Conservation (phyloP, 2,888 invertebrate genomes). For the Lucinisca nassula region DNA sequence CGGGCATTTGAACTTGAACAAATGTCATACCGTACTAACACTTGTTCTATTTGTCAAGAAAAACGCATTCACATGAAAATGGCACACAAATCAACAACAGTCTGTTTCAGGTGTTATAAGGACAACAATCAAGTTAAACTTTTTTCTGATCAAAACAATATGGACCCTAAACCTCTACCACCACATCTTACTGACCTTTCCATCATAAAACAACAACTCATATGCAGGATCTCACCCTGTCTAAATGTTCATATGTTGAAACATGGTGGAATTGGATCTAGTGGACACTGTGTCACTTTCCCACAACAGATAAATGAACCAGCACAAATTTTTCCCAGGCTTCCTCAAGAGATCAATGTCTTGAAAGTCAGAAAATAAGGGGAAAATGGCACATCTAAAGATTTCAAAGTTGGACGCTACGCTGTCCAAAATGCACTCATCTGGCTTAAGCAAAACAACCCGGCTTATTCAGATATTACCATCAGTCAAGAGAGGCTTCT, state of each 20-base stretch:
- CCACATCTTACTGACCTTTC: slow-evolving; percentile 24
- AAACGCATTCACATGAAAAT: slow-evolving; percentile 36
- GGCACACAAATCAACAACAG: slow-evolving; percentile 28
- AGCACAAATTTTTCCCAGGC: slow-evolving; percentile 43
- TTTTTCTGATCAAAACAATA: slow-evolving; percentile 50
- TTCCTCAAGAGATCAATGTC: slow-evolving; percentile 60
- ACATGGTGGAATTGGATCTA: slow-evolving; percentile 56
- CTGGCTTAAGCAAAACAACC: slow-evolving; percentile 65
- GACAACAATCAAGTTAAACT: slow-evolving; percentile 49
- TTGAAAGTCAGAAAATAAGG: slow-evolving; percentile 53
- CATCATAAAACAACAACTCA: slow-evolving; percentile 58
- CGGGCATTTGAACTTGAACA: slow-evolving; percentile 57
- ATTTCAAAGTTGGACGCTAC: slow-evolving; percentile 46
- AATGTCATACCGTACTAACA: slow-evolving; percentile 52
- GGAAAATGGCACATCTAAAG: slow-evolving; percentile 48
- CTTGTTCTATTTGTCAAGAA: slow-evolving; percentile 46
- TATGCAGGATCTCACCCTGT: slow-evolving; percentile 46
- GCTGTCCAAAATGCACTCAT: slow-evolving; percentile 49
- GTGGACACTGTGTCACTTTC: slow-evolving; percentile 61
- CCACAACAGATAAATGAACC: slow-evolving; percentile 57
- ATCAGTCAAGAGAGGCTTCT: slow-evolving; percentile 41
- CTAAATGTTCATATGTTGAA: slow-evolving; percentile 54
- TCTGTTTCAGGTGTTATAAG: slow-evolving; percentile 28
- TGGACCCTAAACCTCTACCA: slow-evolving; percentile 52
- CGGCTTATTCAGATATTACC: slow-evolving; percentile 54